phyloP scores from a whole-genome alignment of 1,140 invertebrate genomes.

The Tachypleus tridentatus region DNA sequence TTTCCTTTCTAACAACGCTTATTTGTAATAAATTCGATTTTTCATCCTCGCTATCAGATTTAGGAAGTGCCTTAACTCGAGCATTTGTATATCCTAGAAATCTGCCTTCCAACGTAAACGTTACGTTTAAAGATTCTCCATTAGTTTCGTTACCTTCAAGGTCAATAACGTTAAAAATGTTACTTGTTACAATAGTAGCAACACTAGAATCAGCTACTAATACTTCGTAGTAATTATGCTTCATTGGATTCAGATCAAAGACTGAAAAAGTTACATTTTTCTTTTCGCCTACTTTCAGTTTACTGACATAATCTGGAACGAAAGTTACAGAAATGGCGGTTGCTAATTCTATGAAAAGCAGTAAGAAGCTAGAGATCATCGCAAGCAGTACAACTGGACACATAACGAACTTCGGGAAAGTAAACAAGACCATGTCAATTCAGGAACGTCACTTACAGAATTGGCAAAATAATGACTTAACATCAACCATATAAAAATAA shows the following conservation, averaged over 20 bases:
- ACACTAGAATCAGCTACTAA: no score
- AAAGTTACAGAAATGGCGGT: not conserved
- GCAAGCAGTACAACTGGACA: slow-evolving; percentile 1
- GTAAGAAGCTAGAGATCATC: not conserved
- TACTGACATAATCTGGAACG: not conserved
- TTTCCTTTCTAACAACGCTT: not conserved
- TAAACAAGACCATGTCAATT: no score
- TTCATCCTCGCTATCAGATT: not conserved
- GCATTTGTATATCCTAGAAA: slow-evolving; percentile 47
- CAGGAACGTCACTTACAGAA: no score
- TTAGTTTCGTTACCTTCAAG: slow-evolving; percentile 2
- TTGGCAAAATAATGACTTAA: no score
- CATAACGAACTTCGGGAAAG: not conserved
- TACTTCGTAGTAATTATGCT: not conserved
- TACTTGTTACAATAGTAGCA: not conserved
- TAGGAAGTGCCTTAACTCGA: slow-evolving; percentile 16
- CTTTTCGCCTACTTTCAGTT: not conserved
- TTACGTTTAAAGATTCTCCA: slow-evolving; percentile 33
- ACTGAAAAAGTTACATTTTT: not conserved
- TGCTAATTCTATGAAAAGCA: not conserved
- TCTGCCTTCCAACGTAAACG: slow-evolving; percentile 43
- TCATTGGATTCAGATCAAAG: not conserved
- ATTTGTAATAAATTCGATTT: not conserved
- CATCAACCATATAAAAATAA: no score
- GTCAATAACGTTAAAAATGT: not conserved